Evolutionary conservation across 2,888 invertebrate genomes (phyloP), one percentile per base, ranked within the genome.

Genomic region (Microchrysa polita): DNA sequence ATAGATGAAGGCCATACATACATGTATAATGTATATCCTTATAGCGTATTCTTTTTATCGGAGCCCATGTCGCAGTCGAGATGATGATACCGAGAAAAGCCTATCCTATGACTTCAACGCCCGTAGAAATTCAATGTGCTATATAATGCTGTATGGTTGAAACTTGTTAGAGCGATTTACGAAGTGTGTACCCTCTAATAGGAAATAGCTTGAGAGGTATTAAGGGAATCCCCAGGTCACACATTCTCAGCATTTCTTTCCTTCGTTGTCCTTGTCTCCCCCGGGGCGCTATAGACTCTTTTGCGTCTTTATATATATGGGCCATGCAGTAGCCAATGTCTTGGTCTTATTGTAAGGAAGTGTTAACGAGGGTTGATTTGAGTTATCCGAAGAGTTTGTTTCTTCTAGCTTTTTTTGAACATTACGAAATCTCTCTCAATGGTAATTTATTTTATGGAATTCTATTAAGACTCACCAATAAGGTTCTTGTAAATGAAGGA

Each of bases 351-450:
- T 34, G 69, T 27, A 57, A 69, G 55, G 40, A 55, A 69, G 69
- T 69, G 69, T 69, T 69, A 69, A 69, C 57, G 69, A 69, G 69
- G 69, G 69, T 69, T 69, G 69, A 67, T 69, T 69, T 69, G 69
- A 55, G 69, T 69, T 69, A 22, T 69, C 42, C 57, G 69, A 42
- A 69, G 69, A 69, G 42, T 69, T 57, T 67, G 67, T 57, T 69
- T 69, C 57, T 40, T 16, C 40, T 63, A 44, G 14, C 22, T 34
- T 67, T 67, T 65, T 67, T 67, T 48, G 67, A 23, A 22, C 52
- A 34, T 55, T 67, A 14, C 42, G 22, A 63, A 63, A 63, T 63
- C 61, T 63, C 61, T 63, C 61, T 53, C 40, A 69, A 69, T 34
- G 69, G 55, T 69, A 69, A 69, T 69, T 69, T 69, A 55, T 55